Conservation (phyloP, 2,888 invertebrate species). For the Coelopa pilipes region DNA sequence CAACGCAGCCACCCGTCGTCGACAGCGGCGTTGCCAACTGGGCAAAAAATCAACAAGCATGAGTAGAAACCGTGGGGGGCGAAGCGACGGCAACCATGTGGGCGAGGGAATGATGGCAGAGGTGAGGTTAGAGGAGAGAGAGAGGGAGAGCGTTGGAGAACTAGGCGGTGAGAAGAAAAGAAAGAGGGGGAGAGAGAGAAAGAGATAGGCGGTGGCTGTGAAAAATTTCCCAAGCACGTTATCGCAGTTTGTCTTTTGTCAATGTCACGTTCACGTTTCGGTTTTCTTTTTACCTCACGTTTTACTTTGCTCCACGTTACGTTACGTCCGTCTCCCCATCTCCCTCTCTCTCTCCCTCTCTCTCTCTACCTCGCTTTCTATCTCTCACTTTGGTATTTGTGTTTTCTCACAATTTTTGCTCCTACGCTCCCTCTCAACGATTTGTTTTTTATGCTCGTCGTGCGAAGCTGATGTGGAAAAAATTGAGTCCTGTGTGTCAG, state of each 20-base stretch:
- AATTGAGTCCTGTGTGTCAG: slow-evolving; percentile 30
- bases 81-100: neutral
- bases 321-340: neutral
- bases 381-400: neutral
- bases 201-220: neutral
- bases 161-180: neutral
- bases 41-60: no score
- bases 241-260: slow-evolving; percentile 47
- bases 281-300: neutral
- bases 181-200: neutral
- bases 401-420: neutral
- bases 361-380: neutral
- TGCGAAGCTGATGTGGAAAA: slow-evolving; percentile 25
- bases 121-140: neutral
- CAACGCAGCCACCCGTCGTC: slow-evolving; percentile 1
- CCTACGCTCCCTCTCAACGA: neutral
- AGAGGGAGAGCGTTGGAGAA: neutral
- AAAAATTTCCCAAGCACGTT: slow-evolving; percentile 21
- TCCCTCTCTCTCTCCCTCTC: neutral
- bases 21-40: neutral
- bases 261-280: slow-evolving; percentile 49
- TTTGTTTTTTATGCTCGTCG: neutral
- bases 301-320: slow-evolving; percentile 5
- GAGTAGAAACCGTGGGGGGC: no score
- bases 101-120: neutral